Base-by-base conservation (phyloP, 2,888 invertebrate species). In the Aporophyla lueneburgensis region DNA sequence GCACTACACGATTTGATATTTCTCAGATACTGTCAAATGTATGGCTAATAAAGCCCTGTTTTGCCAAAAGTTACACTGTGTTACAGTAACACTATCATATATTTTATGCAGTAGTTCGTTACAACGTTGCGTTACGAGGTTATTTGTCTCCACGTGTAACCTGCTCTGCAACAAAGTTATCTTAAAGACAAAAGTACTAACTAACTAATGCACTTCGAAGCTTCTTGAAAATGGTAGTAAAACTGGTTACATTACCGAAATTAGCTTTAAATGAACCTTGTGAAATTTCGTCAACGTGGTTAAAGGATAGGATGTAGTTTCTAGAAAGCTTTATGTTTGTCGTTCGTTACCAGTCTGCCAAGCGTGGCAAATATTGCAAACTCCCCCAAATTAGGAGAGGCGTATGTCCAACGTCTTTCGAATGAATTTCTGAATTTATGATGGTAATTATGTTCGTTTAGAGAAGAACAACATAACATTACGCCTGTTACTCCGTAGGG, bases 131-230 rank as follows among this genome's bases (percentile, higher is more conserved):
- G 24, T 46, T 33, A 58, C 19, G 4, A 62, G 14, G 53, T n/a
- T 49, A 19, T 54, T 27, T 12, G 6, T 10, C 2, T 43, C 59
- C 61, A 79, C 79, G 53, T 79, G 63, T 78, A 78, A 58, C 40
- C 6, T 40, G 24, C 0, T n/a, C 12, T 65, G 53, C 53, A 66
- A 73, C 65, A 73, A 54, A 73, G 24, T 65, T 10, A 24, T 21
- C 2, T 24, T 53, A 71, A 19, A 56, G 16, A 80, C 71, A 51
- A 21, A 21, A 46, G 40, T 21, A 49, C 49, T 43, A 49, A 78
- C 53, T 54, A 59, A 46, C 27, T 68, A 62, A 76, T 40, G 68
- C 58, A 80, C 27, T 65, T 40, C 21, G 27, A n/a, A 16, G 19
- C 5, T 49, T 59, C 49, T 79, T 27, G 2, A 49, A 27, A 53